These are phyloP conservation scores for Trilocha varians DNA, from an alignment of 2,888 invertebrate genomes.

Conservation along the genomic window DNA sequence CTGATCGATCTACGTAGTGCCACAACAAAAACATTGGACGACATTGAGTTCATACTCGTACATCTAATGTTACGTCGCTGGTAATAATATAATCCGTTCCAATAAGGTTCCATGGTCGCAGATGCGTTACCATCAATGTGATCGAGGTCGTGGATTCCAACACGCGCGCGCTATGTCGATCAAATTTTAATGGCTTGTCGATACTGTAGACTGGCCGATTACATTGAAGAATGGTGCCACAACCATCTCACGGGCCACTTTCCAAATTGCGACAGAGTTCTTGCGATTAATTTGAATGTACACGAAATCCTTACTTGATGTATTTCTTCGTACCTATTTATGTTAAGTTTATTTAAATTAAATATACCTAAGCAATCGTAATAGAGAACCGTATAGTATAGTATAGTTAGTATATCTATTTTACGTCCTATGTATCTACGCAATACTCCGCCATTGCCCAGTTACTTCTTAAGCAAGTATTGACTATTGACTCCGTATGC, in stretches of 20 bases:
- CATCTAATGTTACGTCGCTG: conserved; percentile 7
- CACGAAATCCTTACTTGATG: not conserved
- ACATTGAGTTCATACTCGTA: no score
- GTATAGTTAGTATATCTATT: no score
- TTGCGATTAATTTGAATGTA: not conserved
- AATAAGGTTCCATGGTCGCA: conserved; percentile 18
- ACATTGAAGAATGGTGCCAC: conserved; percentile 26
- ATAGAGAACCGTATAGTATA: no score
- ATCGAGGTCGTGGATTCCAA: conserved; percentile 39
- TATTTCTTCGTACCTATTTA: no score
- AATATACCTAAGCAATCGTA: no score
- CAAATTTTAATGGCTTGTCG: conserved; percentile 43
- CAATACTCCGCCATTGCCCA: no score
- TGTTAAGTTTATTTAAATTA: no score
- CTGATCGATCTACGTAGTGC: no score
- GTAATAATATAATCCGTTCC: conserved; percentile 15
- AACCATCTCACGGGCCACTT: conserved; percentile 18
- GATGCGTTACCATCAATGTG: conserved; percentile 19
- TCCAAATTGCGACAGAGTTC: conserved; percentile 19
- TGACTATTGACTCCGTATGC: no score
- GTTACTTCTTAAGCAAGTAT: no score
- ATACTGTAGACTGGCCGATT: conserved; percentile 19
- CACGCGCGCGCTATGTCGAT: conserved; percentile 38
- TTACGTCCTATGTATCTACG: no score
- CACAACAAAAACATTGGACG: no score